Evolutionary conservation across 2,888 invertebrate genomes (phyloP).

Genomic region (Doris montereyensis): DNA sequence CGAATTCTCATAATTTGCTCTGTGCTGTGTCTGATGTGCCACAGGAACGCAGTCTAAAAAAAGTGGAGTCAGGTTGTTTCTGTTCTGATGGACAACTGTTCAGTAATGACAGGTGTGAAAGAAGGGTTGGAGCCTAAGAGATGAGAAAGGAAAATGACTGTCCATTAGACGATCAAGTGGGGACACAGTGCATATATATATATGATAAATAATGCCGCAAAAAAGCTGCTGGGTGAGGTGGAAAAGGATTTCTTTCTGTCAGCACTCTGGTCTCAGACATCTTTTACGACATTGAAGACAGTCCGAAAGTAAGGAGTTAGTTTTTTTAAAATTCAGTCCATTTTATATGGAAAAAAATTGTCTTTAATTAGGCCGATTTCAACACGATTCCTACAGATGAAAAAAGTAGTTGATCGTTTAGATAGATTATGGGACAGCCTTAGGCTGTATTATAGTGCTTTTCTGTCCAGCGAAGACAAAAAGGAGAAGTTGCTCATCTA

Average conservation of each 20-base stretch:
- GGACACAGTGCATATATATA: conserved; percentile 18
- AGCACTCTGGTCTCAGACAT: neutral
- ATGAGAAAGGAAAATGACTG: no score
- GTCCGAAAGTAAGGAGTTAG: neutral
- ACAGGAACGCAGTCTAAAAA: neutral
- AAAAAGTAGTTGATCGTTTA: neutral
- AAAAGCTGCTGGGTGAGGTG: neutral
- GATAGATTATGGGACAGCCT: conserved; percentile 13
- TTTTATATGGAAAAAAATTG: neutral
- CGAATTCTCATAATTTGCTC: conserved; percentile 3
- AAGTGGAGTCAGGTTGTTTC: conserved; percentile 4
- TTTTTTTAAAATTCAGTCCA: neutral
- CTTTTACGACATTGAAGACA: conserved; percentile 13
- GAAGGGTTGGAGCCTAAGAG: conserved; percentile 6
- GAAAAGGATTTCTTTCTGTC: neutral
- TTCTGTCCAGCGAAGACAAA: neutral
- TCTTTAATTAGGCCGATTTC: conserved; percentile 16
- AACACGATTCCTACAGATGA: neutral
- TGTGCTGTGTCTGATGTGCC: neutral
- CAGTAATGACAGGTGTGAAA: neutral
- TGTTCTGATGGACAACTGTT: conserved; percentile 23
- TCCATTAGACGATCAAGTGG: no score
- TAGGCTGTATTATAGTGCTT: conserved; percentile 2
- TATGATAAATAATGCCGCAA: conserved; percentile 12
- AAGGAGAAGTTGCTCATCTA: neutral